phyloP scores from a whole-genome alignment of 2,797 vertebrate species.

The Propithecus deckenii region DNA sequence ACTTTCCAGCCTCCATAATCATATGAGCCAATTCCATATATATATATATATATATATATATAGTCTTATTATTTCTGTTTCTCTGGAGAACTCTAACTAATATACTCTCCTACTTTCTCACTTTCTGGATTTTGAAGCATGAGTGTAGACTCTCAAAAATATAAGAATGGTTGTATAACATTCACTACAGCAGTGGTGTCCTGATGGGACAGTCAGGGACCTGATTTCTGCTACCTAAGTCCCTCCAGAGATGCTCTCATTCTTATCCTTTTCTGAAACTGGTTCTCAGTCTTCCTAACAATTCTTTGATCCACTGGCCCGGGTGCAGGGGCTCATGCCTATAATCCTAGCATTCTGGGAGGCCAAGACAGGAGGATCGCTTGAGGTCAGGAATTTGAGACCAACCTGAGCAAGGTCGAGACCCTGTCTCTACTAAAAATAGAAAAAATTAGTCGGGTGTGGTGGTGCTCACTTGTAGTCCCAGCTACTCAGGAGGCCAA shows the following conservation, averaged over 20 bases:
- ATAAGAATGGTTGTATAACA: neutral
- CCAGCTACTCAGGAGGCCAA: no score
- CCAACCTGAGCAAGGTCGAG: no score
- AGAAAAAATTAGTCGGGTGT: no score
- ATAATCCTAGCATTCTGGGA: no score
- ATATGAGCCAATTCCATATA: neutral
- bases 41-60: neutral
- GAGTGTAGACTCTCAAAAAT: neutral
- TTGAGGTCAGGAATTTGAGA: no score
- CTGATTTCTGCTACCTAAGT: neutral
- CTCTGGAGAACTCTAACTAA: neutral
- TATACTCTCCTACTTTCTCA: neutral
- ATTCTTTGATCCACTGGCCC: neutral
- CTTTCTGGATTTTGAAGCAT: neutral
- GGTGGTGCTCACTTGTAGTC: no score
- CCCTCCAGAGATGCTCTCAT: neutral
- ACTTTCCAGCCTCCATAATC: neutral
- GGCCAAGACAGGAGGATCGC: no score
- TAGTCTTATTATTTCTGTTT: neutral
- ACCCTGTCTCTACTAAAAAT: no score
- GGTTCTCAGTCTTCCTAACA: neutral
- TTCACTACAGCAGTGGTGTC: neutral
- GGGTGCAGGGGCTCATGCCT: no score
- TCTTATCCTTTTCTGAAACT: neutral
- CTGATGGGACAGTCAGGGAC: neutral